Conservation (phyloP, 1,140 invertebrate genomes). For the Nasonia longicornis region DNA sequence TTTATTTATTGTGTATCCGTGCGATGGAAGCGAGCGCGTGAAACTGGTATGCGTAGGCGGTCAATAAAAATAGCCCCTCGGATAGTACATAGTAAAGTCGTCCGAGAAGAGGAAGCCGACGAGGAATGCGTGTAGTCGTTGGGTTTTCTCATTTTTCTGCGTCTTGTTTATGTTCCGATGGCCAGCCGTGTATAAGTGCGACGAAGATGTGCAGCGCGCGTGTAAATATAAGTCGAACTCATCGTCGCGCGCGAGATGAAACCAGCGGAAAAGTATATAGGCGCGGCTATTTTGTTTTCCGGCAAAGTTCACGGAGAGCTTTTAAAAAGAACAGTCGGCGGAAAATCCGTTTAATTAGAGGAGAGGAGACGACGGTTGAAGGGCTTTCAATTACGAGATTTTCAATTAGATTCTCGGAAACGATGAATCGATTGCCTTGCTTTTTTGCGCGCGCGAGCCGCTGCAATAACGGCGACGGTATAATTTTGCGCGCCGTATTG, state of each 20-base stretch:
- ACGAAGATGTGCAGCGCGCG: not conserved
- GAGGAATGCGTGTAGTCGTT: not conserved
- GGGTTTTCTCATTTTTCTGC: not conserved
- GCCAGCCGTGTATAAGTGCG: not conserved
- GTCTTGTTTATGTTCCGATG: not conserved
- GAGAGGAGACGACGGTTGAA: too few species aligned
- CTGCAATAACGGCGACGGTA: not conserved
- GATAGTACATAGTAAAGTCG: not conserved
- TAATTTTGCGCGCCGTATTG: not conserved
- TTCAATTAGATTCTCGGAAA: too few species aligned
- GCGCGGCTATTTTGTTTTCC: not conserved
- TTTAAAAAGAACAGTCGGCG: not conserved
- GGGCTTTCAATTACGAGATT: too few species aligned
- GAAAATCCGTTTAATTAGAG: too few species aligned
- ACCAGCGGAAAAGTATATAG: too few species aligned
- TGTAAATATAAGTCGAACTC: not conserved
- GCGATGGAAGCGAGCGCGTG: not conserved
- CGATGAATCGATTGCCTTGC: too few species aligned
- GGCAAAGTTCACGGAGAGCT: not conserved
- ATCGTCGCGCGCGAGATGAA: too few species aligned
- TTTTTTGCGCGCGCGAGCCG: not conserved
- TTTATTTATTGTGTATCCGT: not conserved
- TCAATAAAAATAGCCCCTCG: constrained; percentile 33
- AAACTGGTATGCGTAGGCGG: constrained; percentile 17
- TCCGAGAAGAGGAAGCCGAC: not conserved